Evolutionary conservation across 2,888 invertebrate species (phyloP).

Genomic region (Slavum lentiscoides): DNA sequence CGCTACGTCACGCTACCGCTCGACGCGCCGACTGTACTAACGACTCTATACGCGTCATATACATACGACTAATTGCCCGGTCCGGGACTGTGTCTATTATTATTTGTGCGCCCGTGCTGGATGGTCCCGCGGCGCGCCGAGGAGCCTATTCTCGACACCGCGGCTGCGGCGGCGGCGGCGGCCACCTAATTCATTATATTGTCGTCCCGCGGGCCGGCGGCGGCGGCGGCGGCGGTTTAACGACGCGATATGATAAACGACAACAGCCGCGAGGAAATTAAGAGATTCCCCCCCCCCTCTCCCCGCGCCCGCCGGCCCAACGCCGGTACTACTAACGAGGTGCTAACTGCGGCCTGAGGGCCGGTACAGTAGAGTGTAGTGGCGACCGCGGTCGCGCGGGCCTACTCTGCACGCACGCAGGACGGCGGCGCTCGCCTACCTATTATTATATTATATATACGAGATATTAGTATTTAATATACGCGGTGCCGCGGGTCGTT

Average conservation of each 20-base stretch:
- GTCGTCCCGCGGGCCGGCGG: conserved; percentile 2
- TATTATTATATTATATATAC: too few species aligned
- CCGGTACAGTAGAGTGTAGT: too few species aligned
- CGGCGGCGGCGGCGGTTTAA: conserved; percentile 24
- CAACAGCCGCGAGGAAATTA: conserved; percentile 25
- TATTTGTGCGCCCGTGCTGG: neutral
- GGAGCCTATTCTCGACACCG: too few species aligned
- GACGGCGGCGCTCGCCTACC: too few species aligned
- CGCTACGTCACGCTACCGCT: conserved; percentile 49
- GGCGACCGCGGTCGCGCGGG: too few species aligned
- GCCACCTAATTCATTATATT: conserved; percentile 26
- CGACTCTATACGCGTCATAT: conserved; percentile 1
- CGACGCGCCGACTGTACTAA: conserved; percentile 1
- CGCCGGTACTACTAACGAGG: too few species aligned
- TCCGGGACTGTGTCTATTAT: neutral
- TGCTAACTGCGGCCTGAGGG: too few species aligned
- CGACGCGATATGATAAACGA: conserved; percentile 38
- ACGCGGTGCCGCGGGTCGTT: too few species aligned
- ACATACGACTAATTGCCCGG: conserved; percentile 42
- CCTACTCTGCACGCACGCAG: too few species aligned
- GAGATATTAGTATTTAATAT: too few species aligned
- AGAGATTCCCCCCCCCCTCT: conserved; percentile 13
- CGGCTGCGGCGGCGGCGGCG: neutral
- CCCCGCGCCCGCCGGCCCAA: too few species aligned
- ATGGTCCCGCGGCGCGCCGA: too few species aligned